Percentiles rank a stretch among this genome's conserved stretches.
Conservation (phyloP, 2,888 invertebrate species). For the Heteropelma amictum region DNA sequence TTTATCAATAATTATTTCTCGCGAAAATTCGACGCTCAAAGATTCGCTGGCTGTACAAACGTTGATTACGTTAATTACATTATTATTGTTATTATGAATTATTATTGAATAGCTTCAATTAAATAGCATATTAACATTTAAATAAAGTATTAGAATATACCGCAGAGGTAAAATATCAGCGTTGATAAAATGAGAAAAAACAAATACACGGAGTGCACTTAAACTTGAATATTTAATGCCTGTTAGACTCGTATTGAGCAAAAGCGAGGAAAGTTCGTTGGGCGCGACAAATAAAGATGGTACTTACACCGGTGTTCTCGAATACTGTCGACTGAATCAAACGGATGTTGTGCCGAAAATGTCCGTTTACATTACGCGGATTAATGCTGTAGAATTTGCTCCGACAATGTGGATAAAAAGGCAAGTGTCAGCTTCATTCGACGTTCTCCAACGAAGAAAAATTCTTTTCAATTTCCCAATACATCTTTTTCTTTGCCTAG, state of each 20-base stretch:
- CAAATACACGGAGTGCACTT: too few relatives aligned
- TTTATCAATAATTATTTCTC: neutral
- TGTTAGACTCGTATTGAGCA: slow-evolving; percentile 16
- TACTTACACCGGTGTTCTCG: slow-evolving; percentile 51
- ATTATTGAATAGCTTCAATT: too few relatives aligned
- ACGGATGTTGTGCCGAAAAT: slow-evolving; percentile 52
- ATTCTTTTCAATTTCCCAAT: too few relatives aligned
- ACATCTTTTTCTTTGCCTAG: too few relatives aligned
- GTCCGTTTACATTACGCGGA: slow-evolving; percentile 11
- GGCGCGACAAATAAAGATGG: slow-evolving; percentile 1
- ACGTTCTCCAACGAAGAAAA: too few relatives aligned
- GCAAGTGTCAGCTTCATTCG: slow-evolving; percentile 20
- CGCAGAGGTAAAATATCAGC: too few relatives aligned
- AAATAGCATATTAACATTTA: too few relatives aligned
- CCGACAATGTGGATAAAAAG: slow-evolving; percentile 53
- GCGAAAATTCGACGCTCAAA: neutral
- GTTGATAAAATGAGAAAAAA: neutral
- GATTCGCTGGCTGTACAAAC: too few relatives aligned
- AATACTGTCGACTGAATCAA: slow-evolving; percentile 36
- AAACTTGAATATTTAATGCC: too few relatives aligned
- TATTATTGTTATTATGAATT: too few relatives aligned
- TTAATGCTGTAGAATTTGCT: slow-evolving; percentile 32
- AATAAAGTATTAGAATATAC: too few relatives aligned
- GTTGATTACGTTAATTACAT: too few relatives aligned
- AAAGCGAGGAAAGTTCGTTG: neutral